A percentile compares a stretch with the other conserved stretches of the same genome.
Conservation (phyloP, 2,113 vertebrate species). For the Amblyopsis rosae region DNA sequence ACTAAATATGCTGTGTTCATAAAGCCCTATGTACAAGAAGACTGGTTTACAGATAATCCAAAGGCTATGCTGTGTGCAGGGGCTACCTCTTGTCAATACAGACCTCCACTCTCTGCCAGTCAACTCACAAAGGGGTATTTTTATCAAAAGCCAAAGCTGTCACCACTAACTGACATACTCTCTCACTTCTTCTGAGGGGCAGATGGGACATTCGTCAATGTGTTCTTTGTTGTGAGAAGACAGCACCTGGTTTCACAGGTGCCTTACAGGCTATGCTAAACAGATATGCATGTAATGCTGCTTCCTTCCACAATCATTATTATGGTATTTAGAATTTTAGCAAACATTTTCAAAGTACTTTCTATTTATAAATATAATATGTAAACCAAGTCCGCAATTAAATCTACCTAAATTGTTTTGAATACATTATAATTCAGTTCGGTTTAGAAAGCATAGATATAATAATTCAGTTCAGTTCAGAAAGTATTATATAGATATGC, state of each 20-base stretch:
- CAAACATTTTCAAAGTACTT: too few species aligned
- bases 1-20: not conserved
- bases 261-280: not conserved
- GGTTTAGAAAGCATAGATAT: too few species aligned
- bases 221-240: slow-evolving; percentile 28
- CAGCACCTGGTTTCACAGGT: not conserved
- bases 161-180: slow-evolving; percentile 49
- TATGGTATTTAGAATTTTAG: too few species aligned
- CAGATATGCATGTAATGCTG: not conserved
- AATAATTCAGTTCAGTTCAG: too few species aligned
- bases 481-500: too few species aligned
- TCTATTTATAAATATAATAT: too few species aligned
- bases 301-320: too few species aligned
- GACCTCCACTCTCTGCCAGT: slow-evolving; percentile 53
- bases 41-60: slow-evolving; percentile 54
- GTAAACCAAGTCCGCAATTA: too few species aligned
- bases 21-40: slow-evolving; percentile 32
- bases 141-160: slow-evolving; percentile 71
- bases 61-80: slow-evolving; percentile 42
- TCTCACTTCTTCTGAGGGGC: slow-evolving; percentile 27
- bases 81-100: slow-evolving; percentile 58
- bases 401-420: too few species aligned
- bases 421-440: too few species aligned
- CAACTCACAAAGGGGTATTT: slow-evolving; percentile 46
- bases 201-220: slow-evolving; percentile 16